phyloP scores from a whole-genome alignment of 2,888 invertebrate genomes.

The Petrolisthes cinctipes region DNA sequence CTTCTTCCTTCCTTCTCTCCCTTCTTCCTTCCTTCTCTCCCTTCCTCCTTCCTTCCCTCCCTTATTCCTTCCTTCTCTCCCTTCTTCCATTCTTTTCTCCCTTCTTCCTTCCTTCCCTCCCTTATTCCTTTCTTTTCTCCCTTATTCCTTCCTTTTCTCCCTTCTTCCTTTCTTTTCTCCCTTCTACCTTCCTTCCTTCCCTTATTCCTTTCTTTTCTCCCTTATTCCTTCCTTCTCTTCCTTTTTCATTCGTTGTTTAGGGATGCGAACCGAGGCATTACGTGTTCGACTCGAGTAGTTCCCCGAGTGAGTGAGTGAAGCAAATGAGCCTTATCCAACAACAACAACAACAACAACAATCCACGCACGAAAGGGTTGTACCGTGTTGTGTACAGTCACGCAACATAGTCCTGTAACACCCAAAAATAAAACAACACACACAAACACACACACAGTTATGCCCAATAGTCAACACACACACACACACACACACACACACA shows the following conservation, averaged over 20 bases:
- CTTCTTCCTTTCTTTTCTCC: too few species aligned
- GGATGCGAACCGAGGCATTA: background rate
- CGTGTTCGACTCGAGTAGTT: background rate
- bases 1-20: background rate
- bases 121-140: background rate
- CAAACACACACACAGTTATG: conserved; percentile 6
- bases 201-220: background rate
- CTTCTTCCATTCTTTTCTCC: background rate
- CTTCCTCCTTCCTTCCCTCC: background rate
- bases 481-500: conserved; percentile 15
- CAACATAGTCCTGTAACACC: background rate
- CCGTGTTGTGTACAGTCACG: background rate
- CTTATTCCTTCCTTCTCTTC: background rate
- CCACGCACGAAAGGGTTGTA: too few species aligned
- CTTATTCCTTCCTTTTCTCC: background rate
- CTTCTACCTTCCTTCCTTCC: background rate
- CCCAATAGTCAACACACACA: conserved; percentile 4
- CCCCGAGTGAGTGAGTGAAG: too few species aligned
- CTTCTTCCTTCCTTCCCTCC: background rate
- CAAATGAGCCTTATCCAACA: too few species aligned
- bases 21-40: background rate
- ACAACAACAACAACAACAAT: too few species aligned
- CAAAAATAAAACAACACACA: background rate
- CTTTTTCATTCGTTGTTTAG: background rate
- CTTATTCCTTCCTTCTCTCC: background rate